Conservation (phyloP, 1,140 invertebrate species). For the Penaeus japonicus region DNA sequence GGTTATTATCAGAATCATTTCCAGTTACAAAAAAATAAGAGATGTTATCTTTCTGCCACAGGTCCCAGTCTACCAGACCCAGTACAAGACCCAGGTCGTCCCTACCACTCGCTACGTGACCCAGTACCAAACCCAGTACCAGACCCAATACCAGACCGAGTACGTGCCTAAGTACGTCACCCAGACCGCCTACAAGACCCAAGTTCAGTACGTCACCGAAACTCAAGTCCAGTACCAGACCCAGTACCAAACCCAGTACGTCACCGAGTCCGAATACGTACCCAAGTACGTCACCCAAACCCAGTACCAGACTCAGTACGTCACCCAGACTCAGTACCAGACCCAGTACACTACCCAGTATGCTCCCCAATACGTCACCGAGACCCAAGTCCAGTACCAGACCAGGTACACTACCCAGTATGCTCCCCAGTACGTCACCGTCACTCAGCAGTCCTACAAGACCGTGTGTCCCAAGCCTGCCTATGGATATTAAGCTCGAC, state of each 20-base stretch:
- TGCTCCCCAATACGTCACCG: slow-evolving; percentile 17
- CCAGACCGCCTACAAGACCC: slow-evolving; percentile 18
- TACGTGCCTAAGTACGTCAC: slow-evolving; percentile 38
- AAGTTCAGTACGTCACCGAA: slow-evolving; percentile 19
- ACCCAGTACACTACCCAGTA: slow-evolving; percentile 27
- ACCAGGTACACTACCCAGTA: slow-evolving; percentile 23
- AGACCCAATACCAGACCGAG: slow-evolving; percentile 27
- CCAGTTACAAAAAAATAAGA: too few relatives aligned
- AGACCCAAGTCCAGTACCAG: slow-evolving; percentile 16
- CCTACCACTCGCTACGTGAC: slow-evolving; percentile 23
- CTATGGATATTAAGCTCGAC: not conserved
- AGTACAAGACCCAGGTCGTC: slow-evolving; percentile 17
- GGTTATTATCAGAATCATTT: too few relatives aligned
- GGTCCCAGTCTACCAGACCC: slow-evolving; percentile 22
- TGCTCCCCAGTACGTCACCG: slow-evolving; percentile 1
- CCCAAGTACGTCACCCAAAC: slow-evolving; percentile 40
- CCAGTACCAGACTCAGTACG: slow-evolving; percentile 6
- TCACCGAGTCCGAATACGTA: slow-evolving; percentile 20
- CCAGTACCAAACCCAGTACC: not conserved
- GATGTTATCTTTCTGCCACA: not conserved
- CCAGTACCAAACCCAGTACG: slow-evolving; percentile 15
- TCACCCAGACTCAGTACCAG: slow-evolving; percentile 15
- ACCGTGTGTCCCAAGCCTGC: slow-evolving; percentile 41
- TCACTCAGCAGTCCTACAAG: slow-evolving; percentile 32
- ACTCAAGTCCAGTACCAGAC: slow-evolving; percentile 25